Base-by-base conservation (phyloP, 2,797 vertebrate species). In the Meda fulgida region DNA sequence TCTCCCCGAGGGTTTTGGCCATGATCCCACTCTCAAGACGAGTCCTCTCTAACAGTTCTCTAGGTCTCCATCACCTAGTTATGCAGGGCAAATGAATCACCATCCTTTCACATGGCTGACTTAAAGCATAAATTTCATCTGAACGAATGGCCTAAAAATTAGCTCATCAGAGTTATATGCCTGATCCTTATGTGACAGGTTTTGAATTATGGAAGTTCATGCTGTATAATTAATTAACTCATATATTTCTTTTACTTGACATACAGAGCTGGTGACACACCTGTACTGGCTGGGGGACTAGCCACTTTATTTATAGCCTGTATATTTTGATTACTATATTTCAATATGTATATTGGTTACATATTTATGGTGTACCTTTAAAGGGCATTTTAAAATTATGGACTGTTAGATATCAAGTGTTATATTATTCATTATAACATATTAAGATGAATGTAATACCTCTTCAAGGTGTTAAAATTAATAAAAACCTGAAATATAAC, bases 31-130 rank as follows among this genome's bases (percentile, higher is more conserved):
- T 55, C 65, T 43, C 58, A 34, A 75, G 70, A 55, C 58, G 34
- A 34, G 13, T 46, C 21, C 21, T 87, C 13, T 85, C 34, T 7
- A 26, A 71, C 58, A 88, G 66, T n/a, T 75, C 71, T 58, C 67
- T 70, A 40, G 53, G 53, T 60, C 51, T 83, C 58, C 71, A 46
- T 73, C 43, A 34, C 58, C 46, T 53, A 79, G 58, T 36, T 55
- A 80, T 71, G 48, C 23, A 77, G 80, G 85, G 69, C n/a, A 81
- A 69, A 38, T 53, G 69, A 81, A 75, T 70, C 53, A 36, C 9
- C 23, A 21, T 36, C 18, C 38, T 34, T 72, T 73, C 78, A 66
- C 48, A 53, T 78, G 14, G 14, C 55, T 18, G 34, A 29, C 48
- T 82, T 71, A 51, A 11, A 60, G 18, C 36, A 63, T 21, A 43